A percentile compares a stretch with the other conserved stretches of the same genome.
phyloP scores from a whole-genome alignment of 2,113 vertebrate species.

The Archilochus colubris region DNA sequence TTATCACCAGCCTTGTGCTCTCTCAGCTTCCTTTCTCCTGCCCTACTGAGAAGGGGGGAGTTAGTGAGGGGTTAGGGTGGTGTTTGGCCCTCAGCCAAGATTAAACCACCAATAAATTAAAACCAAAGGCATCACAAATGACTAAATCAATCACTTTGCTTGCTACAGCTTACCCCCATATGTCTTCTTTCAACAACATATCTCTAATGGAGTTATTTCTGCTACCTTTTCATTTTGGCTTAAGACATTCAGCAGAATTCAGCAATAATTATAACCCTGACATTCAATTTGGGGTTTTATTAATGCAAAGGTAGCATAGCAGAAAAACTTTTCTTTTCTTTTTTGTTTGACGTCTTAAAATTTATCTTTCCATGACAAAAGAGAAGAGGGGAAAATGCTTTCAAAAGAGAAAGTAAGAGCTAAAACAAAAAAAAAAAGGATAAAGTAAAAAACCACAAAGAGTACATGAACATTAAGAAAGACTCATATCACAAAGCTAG shows the following conservation, averaged over 20 bases:
- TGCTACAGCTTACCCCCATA: background rate
- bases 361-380: constrained; percentile 4
- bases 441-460: background rate
- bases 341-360: background rate
- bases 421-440: background rate
- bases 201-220: background rate
- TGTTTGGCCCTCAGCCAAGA: background rate
- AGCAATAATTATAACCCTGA: constrained; percentile 22
- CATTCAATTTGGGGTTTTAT: constrained; percentile 23
- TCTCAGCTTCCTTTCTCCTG: background rate
- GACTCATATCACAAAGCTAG: background rate
- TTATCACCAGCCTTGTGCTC: rapidly evolving
- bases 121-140: background rate
- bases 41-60: background rate
- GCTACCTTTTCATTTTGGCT: background rate
- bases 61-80: background rate
- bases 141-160: background rate
- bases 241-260: background rate
- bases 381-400: background rate
- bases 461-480: background rate
- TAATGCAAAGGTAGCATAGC: background rate
- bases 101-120: background rate
- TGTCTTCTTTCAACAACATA: background rate
- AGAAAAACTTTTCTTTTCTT: background rate
- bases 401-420: background rate